Evolutionary conservation across 2,113 vertebrate genomes (phyloP), one percentile per base, ranked within the genome.

Genomic region (Protobothrops flavoviridis): DNA sequence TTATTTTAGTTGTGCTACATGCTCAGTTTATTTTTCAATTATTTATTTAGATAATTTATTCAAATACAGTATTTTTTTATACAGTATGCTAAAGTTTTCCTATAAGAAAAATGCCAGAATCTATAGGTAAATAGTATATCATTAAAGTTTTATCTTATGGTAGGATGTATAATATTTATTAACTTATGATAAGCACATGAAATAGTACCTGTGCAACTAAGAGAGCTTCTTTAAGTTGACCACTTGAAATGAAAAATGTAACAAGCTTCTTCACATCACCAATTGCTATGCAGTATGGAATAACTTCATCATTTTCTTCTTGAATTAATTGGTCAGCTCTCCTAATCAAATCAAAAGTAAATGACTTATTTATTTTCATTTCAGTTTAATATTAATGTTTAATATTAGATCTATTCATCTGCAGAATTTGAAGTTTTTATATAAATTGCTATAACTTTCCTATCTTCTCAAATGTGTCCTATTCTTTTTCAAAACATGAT

Each of bases 241-340:
- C 99, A 96, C 98, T 98, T 86, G 98, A 98, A 43, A 97, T 99
- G 96, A 99, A 99, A 97, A 99, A 99, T 39, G 96, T 96, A 43
- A 99, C 98, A 2, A 99, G 96, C 57, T 99, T 99, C 94, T 98
- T 98, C 43, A 99, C 98, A 94, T 99, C 99, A 26, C 99, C 99
- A 0, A 96, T 96, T 91, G 99, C 99, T 91, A 99, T 98, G 96
- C 99, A 99, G 95, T 98, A 99, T 0, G 99, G 99, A 94, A 99
- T 99, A 69, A 98, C 98, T 89, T 98, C 99, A 94, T 99, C 98
- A 89, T 98, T 99, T 92, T 99, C 99, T 96, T 99, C 99, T 87
- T 98, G 98, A 96, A 99, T 99, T 95, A 99, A 98, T 89, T 99
- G 99, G 88, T 99, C 99, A 2, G 99, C 99, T 98, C 99, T 98